These are phyloP conservation scores for Actinemys pallida DNA, from an alignment of 2,113 vertebrate genomes.

Conservation along the genomic window DNA sequence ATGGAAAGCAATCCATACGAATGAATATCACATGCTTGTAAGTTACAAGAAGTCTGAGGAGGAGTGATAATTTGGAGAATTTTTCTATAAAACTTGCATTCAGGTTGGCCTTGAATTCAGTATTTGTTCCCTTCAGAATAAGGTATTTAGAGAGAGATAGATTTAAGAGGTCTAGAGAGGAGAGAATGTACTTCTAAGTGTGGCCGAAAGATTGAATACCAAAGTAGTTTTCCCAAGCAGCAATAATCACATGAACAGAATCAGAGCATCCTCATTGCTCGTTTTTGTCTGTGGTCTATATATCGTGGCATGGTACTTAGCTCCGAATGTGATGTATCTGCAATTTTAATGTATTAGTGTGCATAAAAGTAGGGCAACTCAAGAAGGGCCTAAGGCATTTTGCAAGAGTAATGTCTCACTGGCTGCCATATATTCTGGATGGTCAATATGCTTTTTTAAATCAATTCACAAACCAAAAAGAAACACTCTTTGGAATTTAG, in stretches of 20 bases:
- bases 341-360: neutral
- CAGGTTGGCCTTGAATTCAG: neutral
- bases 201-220: neutral
- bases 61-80: neutral
- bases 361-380: neutral
- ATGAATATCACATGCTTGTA: neutral
- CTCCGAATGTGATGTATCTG: neutral
- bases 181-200: neutral
- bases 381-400: neutral
- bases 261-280: neutral
- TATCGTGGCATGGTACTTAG: accelerated
- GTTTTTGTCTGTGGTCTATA: accelerated
- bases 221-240: neutral
- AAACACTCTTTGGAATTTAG: neutral
- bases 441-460: neutral
- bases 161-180: neutral
- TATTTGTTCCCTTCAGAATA: neutral
- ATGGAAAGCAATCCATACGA: neutral
- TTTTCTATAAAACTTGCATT: neutral
- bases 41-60: neutral
- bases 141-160: neutral
- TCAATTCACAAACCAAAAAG: neutral
- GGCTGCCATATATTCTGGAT: neutral
- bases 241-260: neutral
- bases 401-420: neutral